Percentiles rank a stretch among this genome's conserved stretches.
Evolutionary conservation across 2,113 vertebrate species (phyloP).

Genomic region (Hiodon alosoides): DNA sequence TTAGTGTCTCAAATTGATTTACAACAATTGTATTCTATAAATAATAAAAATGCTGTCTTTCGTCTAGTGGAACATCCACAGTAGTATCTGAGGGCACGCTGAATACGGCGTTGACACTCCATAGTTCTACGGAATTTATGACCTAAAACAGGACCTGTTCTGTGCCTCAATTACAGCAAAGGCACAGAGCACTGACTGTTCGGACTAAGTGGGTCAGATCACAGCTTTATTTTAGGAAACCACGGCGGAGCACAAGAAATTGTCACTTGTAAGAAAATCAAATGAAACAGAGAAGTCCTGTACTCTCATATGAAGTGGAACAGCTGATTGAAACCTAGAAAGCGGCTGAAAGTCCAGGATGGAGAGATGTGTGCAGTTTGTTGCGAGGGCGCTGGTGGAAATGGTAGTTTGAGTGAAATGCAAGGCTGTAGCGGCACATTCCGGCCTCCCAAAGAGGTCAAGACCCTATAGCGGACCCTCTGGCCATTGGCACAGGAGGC

Average conservation of each 20-base stretch:
- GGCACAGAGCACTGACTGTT: constrained; percentile 1
- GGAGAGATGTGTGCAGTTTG: too few species aligned
- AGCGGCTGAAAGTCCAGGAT: background rate
- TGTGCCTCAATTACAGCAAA: background rate
- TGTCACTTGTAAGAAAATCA: constrained; percentile 8
- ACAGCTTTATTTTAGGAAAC: constrained; percentile 17
- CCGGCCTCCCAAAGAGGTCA: too few species aligned
- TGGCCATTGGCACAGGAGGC: too few species aligned
- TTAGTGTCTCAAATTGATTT: background rate
- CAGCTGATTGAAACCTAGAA: background rate
- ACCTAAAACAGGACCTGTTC: background rate
- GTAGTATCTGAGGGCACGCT: background rate
- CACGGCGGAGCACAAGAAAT: background rate
- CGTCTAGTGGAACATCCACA: background rate
- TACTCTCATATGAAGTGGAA: background rate
- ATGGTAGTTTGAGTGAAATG: too few species aligned
- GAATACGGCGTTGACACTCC: background rate
- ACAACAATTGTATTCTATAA: background rate
- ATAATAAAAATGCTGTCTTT: background rate
- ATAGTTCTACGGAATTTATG: background rate
- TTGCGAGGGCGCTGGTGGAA: too few species aligned
- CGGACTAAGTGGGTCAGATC: constrained; percentile 12
- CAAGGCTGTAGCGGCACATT: too few species aligned
- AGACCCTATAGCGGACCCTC: too few species aligned
- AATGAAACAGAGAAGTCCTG: background rate